A percentile compares a stretch with the other conserved stretches of the same genome.
Conservation (phyloP, 2,113 vertebrate species). For the Hylia prasina region DNA sequence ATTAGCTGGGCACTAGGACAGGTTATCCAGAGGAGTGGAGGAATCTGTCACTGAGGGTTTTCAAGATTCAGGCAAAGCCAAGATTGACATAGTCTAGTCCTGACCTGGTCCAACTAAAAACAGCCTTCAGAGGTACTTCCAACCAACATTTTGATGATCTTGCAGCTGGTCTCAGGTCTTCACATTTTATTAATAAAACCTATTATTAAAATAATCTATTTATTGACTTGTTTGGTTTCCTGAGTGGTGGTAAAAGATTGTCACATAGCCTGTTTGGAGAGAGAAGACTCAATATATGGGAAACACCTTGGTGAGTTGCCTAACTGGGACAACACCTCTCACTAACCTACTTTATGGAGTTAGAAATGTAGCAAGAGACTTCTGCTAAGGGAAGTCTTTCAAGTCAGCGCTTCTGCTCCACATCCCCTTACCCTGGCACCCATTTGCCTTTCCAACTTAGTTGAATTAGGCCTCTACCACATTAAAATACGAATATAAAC, state of each 20-base stretch:
- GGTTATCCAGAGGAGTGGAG: not conserved
- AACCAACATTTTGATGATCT: not conserved
- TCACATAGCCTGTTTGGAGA: conserved; percentile 32
- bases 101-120: not conserved
- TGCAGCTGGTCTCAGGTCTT: not conserved
- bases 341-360: not conserved
- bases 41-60: not conserved
- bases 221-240: conserved; percentile 14
- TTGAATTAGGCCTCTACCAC: not conserved
- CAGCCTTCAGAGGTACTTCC: not conserved
- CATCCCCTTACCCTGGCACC: not conserved
- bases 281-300: not conserved
- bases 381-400: not conserved
- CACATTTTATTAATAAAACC: not conserved
- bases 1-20: not conserved
- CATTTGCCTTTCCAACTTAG: not conserved
- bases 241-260: conserved; percentile 20
- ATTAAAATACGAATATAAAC: not conserved
- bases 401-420: not conserved
- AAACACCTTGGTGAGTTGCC: not conserved
- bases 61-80: not conserved
- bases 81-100: not conserved
- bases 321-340: not conserved
- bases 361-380: not conserved
- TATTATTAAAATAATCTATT: conserved; percentile 11